A percentile compares a stretch with the other conserved stretches of the same genome.
Evolutionary conservation across 64 coral and sea anemone genomes (phyloP).

Genomic region (Montipora efflorescens): DNA sequence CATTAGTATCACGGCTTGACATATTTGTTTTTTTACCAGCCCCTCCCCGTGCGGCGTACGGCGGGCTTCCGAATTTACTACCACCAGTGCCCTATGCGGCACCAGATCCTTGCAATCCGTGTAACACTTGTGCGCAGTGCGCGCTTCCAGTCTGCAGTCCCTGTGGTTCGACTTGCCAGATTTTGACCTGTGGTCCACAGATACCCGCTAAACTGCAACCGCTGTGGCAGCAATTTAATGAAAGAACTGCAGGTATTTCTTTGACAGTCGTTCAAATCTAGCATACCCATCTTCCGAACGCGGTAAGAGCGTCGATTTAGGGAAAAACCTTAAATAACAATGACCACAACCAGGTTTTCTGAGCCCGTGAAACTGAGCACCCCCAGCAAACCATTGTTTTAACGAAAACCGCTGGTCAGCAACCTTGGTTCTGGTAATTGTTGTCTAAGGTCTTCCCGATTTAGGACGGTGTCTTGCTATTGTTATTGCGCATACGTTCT

Average conservation of each 20-base stretch:
- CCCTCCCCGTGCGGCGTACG: not conserved
- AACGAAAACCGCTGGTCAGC: too few relatives aligned
- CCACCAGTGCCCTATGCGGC: conserved; percentile 4
- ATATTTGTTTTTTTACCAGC: not conserved
- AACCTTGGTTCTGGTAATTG: too few relatives aligned
- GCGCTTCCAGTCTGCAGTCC: conserved; percentile 33
- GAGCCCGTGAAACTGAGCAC: too few relatives aligned
- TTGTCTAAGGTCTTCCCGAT: too few relatives aligned
- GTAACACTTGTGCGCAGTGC: conserved; percentile 61
- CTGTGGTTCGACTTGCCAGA: conserved; percentile 14
- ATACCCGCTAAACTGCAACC: conserved; percentile 73
- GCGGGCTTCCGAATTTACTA: conserved; percentile 22
- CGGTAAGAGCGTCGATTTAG: too few relatives aligned
- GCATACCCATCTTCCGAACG: too few relatives aligned
- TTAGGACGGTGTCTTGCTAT: too few relatives aligned
- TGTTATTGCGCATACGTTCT: too few relatives aligned
- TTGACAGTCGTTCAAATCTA: not conserved
- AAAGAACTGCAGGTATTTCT: conserved; percentile 83
- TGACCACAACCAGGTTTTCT: too few relatives aligned
- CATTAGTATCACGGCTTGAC: not conserved
- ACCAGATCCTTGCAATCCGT: conserved; percentile 45
- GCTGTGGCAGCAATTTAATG: conserved; percentile 83
- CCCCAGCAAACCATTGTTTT: too few relatives aligned
- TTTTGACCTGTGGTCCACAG: conserved; percentile 37
- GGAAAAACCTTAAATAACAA: too few relatives aligned